A percentile compares a stretch with the other conserved stretches of the same genome.
phyloP scores from a whole-genome alignment of 2,888 invertebrate genomes.

The Hypselothyrea guttata region DNA sequence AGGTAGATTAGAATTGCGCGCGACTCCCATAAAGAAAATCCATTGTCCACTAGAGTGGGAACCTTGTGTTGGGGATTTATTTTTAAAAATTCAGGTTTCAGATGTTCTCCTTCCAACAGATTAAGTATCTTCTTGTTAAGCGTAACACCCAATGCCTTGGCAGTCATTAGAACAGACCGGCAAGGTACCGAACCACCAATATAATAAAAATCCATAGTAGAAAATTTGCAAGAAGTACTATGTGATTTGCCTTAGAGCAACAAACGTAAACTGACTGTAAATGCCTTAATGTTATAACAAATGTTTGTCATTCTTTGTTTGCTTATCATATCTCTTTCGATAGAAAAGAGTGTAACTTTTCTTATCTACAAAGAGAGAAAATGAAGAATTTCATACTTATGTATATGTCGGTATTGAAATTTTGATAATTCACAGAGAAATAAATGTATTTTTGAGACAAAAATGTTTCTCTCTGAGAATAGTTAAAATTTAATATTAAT shows the following conservation, averaged over 20 bases:
- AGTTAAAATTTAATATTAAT: no score
- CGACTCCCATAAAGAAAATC: constrained; percentile 91
- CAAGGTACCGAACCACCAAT: constrained; percentile 84
- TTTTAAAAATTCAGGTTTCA: constrained; percentile 87
- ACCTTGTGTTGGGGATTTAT: constrained; percentile 92
- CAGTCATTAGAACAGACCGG: constrained; percentile 85
- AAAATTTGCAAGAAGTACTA: no score
- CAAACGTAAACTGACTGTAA: constrained; percentile 1
- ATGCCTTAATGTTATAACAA: neutral
- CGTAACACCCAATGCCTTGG: constrained; percentile 86
- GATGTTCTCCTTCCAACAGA: constrained; percentile 85
- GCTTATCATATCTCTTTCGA: neutral
- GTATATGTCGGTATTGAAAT: no score
- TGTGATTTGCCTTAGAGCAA: neutral
- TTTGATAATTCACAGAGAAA: no score
- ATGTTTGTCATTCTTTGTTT: constrained; percentile 1
- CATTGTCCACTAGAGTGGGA: constrained; percentile 92
- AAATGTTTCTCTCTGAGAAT: no score
- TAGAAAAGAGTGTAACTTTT: neutral
- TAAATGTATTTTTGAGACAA: no score
- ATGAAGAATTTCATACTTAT: no score
- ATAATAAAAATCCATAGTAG: constrained; percentile 54
- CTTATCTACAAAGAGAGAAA: neutral
- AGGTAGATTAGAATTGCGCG: constrained; percentile 91
- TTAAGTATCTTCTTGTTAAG: constrained; percentile 85